Percentiles rank a stretch among this genome's conserved stretches.
Conservation (phyloP, 2,797 vertebrate genomes). For the Varecia variegata region DNA sequence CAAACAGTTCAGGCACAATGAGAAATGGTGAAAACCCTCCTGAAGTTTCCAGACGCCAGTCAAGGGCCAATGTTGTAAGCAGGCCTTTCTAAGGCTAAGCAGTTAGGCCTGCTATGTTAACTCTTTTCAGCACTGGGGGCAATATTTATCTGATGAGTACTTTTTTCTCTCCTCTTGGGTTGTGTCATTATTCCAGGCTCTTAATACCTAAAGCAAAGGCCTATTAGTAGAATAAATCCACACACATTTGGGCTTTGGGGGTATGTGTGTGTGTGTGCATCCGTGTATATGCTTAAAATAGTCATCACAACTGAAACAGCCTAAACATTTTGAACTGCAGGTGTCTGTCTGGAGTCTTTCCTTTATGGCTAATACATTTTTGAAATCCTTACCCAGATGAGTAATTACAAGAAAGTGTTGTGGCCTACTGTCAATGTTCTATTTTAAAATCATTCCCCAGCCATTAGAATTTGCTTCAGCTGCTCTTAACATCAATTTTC, state of each 20-base stretch:
- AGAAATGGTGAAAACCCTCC: not conserved
- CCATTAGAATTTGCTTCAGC: slow-evolving; percentile 31
- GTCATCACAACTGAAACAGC: not conserved
- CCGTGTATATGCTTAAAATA: not conserved
- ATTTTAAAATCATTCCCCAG: slow-evolving; percentile 42
- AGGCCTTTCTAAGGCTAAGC: not conserved
- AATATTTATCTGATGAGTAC: not conserved
- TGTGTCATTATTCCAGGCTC: not conserved
- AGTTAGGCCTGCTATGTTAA: not conserved
- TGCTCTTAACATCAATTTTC: slow-evolving; percentile 21
- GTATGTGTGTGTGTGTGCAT: not conserved
- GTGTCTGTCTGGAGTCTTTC: slow-evolving; percentile 36
- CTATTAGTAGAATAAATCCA: not conserved
- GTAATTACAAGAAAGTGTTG: slow-evolving; percentile 1
- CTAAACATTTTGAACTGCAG: slow-evolving; percentile 29
- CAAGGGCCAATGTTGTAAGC: not conserved
- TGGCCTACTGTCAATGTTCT: not conserved
- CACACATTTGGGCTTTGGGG: not conserved
- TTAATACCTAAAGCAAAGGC: not conserved
- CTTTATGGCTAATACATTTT: slow-evolving; percentile 18
- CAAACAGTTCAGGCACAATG: not conserved
- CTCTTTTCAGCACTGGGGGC: not conserved
- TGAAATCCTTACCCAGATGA: not conserved
- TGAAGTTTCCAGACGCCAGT: not conserved
- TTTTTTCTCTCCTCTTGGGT: not conserved